Percentiles rank a stretch among this genome's conserved stretches.
Evolutionary conservation across 37 sponge, comb jelly and placozoan species (phyloP).

Genomic region (Halisarca cf. caerulea): DNA sequence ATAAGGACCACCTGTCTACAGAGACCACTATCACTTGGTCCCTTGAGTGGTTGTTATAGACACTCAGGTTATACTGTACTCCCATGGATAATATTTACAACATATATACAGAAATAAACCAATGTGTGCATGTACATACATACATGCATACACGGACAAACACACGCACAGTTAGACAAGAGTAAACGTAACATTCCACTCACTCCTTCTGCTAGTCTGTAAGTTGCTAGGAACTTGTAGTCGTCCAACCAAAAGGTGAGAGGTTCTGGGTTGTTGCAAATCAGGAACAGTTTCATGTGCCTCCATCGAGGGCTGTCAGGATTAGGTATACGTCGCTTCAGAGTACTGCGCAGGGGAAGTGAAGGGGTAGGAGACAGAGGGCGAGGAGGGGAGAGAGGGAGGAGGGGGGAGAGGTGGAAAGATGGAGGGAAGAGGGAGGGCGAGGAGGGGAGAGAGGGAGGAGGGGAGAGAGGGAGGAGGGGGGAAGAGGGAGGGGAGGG

Average conservation of each 20-base stretch:
- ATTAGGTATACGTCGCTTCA: slow-evolving; percentile 83
- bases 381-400: too few species aligned
- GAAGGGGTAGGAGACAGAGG: slow-evolving; percentile 61
- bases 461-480: too few species aligned
- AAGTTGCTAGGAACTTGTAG: slow-evolving; percentile 90
- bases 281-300: slow-evolving; percentile 73
- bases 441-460: too few species aligned
- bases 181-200: slow-evolving; percentile 27
- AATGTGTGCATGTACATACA: background rate
- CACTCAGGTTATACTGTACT: too few species aligned
- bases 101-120: background rate
- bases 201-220: slow-evolving; percentile 75
- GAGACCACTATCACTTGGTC: too few species aligned
- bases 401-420: background rate
- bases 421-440: background rate
- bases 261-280: slow-evolving; percentile 23
- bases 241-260: slow-evolving; percentile 90
- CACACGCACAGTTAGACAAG: background rate
- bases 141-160: background rate
- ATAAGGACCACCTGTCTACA: too few species aligned
- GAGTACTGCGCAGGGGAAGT: slow-evolving; percentile 50
- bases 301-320: slow-evolving; percentile 65
- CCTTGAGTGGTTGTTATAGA: too few species aligned
- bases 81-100: too few species aligned
- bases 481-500: too few species aligned